Base-by-base conservation (phyloP, 2,888 invertebrate species). In the Troides oblongomaculatus region DNA sequence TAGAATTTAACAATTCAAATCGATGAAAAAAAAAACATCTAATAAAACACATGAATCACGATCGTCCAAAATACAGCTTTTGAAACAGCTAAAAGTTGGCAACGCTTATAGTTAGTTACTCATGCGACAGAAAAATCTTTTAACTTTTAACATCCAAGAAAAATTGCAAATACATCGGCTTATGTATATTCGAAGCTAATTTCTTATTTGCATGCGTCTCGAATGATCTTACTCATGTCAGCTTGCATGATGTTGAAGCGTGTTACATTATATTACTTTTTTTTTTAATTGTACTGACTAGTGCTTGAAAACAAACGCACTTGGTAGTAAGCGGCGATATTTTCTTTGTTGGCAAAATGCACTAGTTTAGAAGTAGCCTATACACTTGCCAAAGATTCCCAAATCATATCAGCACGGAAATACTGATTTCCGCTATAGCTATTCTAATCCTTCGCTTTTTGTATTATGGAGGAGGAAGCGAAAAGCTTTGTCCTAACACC, bases 91-190 rank as follows among this genome's bases (percentile, higher is more conserved):
- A 30, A 67, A 64, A 63, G 53, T 70, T 70, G 70, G 67, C 67
- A 70, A 39, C 60, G 64, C 4, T 64, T 57, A 63, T 66, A 67
- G 64, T 70, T 66, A 67, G 64, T 70, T 70, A 70, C 56, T 70
- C 70, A 70, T 61, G 66, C 59, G 64, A 61, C 66, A 60, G n/a
- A 25, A 67, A 67, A 70, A 70, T 57, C 62, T 59, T 66, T 66
- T 50, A 66, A 39, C 53, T 67, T 56, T 63, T 46, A 70, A 66
- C 36, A 53, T 62, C 68, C 23, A 64, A 58, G 23, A 67, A 67
- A 66, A 67, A 64, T 63, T 17, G 58, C 63, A 63, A 64, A 70
- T 57, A 46, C n/a, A 60, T 39, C n/a, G 36, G n/a, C 36, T 56
- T 62, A 46, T 57, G 39, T 69, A 62, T 25, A 36, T 58, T 39